Conservation (phyloP, 2,888 invertebrate species). For the Ormia ochracea region DNA sequence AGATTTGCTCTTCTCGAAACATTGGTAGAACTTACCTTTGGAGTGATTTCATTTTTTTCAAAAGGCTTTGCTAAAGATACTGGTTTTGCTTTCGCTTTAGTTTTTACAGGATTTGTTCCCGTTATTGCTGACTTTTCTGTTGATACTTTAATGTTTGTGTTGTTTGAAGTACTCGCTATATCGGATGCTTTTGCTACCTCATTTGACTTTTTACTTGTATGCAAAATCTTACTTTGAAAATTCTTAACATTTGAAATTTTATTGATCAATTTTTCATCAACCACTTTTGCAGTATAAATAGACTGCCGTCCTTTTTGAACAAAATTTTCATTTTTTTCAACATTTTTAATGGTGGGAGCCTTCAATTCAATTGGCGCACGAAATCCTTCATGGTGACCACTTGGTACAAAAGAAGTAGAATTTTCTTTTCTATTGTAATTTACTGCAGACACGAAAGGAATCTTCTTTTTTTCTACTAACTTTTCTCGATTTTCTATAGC, state of each 20-base stretch:
- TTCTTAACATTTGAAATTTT: constrained; percentile 14
- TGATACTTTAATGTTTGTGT: constrained; percentile 11
- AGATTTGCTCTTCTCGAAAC: background rate
- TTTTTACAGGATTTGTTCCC: background rate
- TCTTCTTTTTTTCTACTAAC: constrained; percentile 38
- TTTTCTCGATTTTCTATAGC: constrained; percentile 11
- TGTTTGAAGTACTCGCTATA: background rate
- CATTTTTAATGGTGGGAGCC: background rate
- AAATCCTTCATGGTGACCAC: constrained; percentile 56
- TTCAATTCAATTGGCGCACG: constrained; percentile 61
- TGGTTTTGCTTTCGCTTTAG: constrained; percentile 4
- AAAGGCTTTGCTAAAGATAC: background rate
- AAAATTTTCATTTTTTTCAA: background rate
- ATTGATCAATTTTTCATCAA: background rate
- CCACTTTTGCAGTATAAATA: constrained; percentile 22
- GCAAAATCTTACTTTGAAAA: background rate
- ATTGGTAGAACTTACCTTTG: background rate
- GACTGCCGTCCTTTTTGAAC: constrained; percentile 38
- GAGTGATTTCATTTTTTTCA: background rate
- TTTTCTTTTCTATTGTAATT: background rate
- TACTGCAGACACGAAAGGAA: constrained; percentile 63
- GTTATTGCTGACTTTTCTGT: background rate
- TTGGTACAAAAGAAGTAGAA: constrained; percentile 56
- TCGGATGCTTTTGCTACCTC: too few species aligned
- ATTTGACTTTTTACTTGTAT: background rate